Percentiles rank a stretch among this genome's conserved stretches.
Conservation (phyloP, 2,888 invertebrate genomes). For the Falcaria lacertinaria region DNA sequence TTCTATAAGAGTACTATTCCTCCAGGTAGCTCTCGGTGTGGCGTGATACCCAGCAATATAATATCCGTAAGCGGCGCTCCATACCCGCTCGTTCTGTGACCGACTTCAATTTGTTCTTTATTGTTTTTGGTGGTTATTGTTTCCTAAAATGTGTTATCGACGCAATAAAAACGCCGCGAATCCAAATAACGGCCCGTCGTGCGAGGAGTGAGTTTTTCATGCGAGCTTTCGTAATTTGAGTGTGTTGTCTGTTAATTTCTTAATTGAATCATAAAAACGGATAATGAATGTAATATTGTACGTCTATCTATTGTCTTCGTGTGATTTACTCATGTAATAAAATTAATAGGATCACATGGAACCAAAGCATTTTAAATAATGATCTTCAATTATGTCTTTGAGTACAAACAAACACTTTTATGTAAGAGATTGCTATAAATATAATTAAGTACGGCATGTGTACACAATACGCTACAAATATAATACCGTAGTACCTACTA, state of each 20-base stretch:
- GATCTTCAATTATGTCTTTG: too few species aligned
- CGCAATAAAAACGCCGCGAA: conserved; percentile 47
- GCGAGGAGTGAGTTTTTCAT: conserved; percentile 30
- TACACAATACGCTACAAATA: too few species aligned
- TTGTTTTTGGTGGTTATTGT: conserved; percentile 74
- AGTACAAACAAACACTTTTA: too few species aligned
- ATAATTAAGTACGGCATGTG: too few species aligned
- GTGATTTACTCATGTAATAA: too few species aligned
- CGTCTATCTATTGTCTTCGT: too few species aligned
- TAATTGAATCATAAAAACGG: too few species aligned
- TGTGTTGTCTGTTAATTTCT: not conserved
- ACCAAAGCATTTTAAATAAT: too few species aligned
- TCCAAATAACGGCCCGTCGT: conserved; percentile 30
- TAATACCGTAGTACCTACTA: too few species aligned
- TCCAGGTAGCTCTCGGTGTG: conserved; percentile 61
- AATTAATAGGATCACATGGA: too few species aligned
- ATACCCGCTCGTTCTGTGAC: conserved; percentile 56
- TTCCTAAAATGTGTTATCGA: conserved; percentile 61
- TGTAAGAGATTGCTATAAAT: too few species aligned
- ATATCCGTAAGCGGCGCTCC: conserved; percentile 50
- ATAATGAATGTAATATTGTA: not conserved
- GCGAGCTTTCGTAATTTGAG: conserved; percentile 13
- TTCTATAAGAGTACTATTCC: conserved; percentile 16
- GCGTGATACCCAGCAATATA: conserved; percentile 67
- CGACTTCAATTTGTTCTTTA: conserved; percentile 68